These are phyloP conservation scores for Drymodes brunneopygia DNA, from an alignment of 2,113 vertebrate species.

Conservation along the genomic window DNA sequence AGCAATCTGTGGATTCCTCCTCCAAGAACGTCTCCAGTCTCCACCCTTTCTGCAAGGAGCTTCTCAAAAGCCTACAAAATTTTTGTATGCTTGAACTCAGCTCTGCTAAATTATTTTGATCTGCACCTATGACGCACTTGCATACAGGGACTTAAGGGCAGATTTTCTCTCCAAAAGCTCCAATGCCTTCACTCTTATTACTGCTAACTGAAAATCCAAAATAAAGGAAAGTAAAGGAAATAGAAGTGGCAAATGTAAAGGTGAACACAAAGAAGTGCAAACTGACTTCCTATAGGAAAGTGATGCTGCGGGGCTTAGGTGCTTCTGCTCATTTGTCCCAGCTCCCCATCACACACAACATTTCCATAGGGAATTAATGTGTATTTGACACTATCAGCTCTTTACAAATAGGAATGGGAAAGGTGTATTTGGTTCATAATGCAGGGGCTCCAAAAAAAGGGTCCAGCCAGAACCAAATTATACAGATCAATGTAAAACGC, in stretches of 20 bases:
- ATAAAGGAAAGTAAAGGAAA: neutral
- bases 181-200: neutral
- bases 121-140: neutral
- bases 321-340: neutral
- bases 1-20: neutral
- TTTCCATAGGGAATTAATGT: accelerated
- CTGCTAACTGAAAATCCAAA: neutral
- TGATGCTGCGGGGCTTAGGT: neutral
- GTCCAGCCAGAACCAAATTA: neutral
- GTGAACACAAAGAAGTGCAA: neutral
- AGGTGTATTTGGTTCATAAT: neutral
- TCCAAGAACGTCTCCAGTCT: neutral
- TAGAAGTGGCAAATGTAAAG: neutral
- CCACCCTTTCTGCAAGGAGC: neutral
- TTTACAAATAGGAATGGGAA: neutral
- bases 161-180: neutral
- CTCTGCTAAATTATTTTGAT: neutral
- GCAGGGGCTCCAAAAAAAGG: neutral
- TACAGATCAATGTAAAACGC: neutral
- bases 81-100: neutral
- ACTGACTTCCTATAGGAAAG: neutral
- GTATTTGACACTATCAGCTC: neutral
- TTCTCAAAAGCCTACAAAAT: neutral
- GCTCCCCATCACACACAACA: neutral
- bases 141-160: neutral